Conservation (phyloP, 2,113 vertebrate genomes). For the Eonycteris spelaea region DNA sequence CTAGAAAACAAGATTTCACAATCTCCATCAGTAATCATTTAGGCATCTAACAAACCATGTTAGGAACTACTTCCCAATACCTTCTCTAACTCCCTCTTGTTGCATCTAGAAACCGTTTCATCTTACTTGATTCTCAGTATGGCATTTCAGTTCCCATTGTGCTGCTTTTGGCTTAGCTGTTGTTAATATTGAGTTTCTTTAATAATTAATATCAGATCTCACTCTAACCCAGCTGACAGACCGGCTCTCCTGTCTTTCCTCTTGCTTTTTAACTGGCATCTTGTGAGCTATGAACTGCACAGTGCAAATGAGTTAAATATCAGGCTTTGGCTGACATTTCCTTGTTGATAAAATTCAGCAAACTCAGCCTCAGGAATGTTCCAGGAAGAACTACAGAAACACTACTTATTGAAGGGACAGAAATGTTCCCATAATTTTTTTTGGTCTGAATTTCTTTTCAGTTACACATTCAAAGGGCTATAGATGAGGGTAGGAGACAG, state of each 20-base stretch:
- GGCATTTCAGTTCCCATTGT: not conserved
- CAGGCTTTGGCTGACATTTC: constrained; percentile 52
- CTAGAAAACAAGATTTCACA: not conserved
- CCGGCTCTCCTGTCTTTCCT: constrained; percentile 38
- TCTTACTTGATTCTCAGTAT: not conserved
- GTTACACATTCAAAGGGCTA: not conserved
- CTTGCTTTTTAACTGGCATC: constrained; percentile 74
- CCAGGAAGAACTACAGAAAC: not conserved
- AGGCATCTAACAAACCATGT: not conserved
- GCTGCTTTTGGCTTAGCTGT: not conserved
- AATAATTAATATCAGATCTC: constrained; percentile 66
- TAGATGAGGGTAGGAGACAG: not conserved
- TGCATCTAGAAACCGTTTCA: not conserved
- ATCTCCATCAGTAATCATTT: not conserved
- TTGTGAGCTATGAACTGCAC: constrained; percentile 59
- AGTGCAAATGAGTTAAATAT: constrained; percentile 69
- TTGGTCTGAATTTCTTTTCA: not conserved
- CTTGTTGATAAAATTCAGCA: constrained; percentile 53
- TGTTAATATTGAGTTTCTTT: constrained; percentile 58
- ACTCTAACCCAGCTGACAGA: constrained; percentile 53
- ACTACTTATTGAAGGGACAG: not conserved
- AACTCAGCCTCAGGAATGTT: constrained; percentile 38
- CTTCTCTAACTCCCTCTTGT: not conserved
- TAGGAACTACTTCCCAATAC: not conserved
- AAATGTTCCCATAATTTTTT: not conserved